Conservation (phyloP, 2,888 invertebrate species). For the Anaspis maculata region DNA sequence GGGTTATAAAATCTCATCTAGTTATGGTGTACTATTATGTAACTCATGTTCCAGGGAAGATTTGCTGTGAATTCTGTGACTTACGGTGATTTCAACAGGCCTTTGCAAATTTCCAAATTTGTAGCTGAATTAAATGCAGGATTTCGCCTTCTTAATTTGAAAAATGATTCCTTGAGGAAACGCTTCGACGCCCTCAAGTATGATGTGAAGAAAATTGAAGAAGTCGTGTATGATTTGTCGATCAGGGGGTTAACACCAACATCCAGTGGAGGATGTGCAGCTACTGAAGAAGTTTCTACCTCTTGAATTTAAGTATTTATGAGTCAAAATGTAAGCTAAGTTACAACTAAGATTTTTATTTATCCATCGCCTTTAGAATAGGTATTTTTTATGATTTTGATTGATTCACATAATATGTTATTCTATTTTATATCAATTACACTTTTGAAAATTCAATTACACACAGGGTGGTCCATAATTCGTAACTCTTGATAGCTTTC, state of each 20-base stretch:
- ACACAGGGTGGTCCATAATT: too few species aligned
- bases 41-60: conserved; percentile 50
- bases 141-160: conserved; percentile 80
- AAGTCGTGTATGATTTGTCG: conserved; percentile 81
- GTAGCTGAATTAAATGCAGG: conserved; percentile 83
- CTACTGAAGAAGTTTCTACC: too few species aligned
- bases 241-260: conserved; percentile 65
- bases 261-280: conserved; percentile 35
- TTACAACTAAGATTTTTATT: too few species aligned
- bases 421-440: too few species aligned
- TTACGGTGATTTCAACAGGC: conserved; percentile 72
- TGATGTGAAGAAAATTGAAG: conserved; percentile 90
- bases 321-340: too few species aligned
- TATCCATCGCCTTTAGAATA: too few species aligned
- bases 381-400: too few species aligned
- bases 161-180: conserved; percentile 82
- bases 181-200: conserved; percentile 83
- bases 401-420: too few species aligned
- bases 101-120: conserved; percentile 75
- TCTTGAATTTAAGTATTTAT: too few species aligned
- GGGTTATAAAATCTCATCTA: too few species aligned
- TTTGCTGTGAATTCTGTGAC: conserved; percentile 80
- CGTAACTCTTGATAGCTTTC: too few species aligned
- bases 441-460: too few species aligned
- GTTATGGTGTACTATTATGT: conserved; percentile 4